Conservation (phyloP, 2,797 vertebrate genomes). For the Coilia nasus region DNA sequence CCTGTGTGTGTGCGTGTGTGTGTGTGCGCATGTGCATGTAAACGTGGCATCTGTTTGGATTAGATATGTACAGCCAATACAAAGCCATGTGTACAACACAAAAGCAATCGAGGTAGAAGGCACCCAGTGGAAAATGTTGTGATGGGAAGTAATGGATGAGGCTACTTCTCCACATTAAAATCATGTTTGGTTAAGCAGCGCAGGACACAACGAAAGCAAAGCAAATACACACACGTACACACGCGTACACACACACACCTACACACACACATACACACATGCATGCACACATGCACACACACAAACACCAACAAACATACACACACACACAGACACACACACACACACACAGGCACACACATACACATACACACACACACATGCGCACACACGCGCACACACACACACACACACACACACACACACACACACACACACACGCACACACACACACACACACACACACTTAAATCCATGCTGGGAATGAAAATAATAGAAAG, state of each 20-base stretch:
- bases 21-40: neutral
- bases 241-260: neutral
- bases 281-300: neutral
- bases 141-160: neutral
- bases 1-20: no score
- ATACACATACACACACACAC: neutral
- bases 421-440: conserved; percentile 15
- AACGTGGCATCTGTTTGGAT: neutral
- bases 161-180: neutral
- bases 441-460: neutral
- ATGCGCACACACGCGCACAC: neutral
- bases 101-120: neutral
- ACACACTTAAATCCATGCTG: neutral
- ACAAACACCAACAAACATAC: neutral
- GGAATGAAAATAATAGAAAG: neutral
- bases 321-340: neutral
- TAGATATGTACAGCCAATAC: conserved; percentile 7
- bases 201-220: neutral
- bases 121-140: conserved; percentile 13
- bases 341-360: neutral
- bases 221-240: neutral
- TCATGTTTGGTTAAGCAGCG: conserved; percentile 5
- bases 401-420: conserved; percentile 11
- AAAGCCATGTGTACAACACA: neutral
- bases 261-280: conserved; percentile 14